Conservation (phyloP, 2,113 vertebrate species). For the Nanorana parkeri region DNA sequence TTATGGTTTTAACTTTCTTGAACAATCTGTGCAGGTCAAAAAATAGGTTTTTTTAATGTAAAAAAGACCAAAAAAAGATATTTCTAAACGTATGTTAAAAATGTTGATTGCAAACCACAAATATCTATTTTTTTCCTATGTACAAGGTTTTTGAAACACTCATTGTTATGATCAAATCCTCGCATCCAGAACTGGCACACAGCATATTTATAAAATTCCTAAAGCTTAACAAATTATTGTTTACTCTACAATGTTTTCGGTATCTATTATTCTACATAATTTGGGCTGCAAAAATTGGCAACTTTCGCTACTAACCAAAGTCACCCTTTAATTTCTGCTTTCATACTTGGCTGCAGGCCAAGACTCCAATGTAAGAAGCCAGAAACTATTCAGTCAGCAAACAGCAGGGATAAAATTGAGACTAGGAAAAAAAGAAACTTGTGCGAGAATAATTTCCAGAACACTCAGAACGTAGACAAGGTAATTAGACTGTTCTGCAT, state of each 20-base stretch:
- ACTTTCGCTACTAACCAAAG: neutral
- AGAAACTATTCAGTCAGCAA: constrained; percentile 27
- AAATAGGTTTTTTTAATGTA: no score
- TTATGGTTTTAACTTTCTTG: no score
- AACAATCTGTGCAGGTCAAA: no score
- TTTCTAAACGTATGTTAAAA: no score
- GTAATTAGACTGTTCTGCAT: no score
- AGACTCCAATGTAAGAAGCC: constrained; percentile 18
- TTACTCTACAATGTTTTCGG: constrained; percentile 28
- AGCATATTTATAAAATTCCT: constrained; percentile 1
- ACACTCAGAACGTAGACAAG: no score
- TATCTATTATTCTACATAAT: constrained; percentile 45
- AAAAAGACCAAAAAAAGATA: no score
- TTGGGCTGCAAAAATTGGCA: constrained; percentile 34
- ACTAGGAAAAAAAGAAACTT: constrained; percentile 3
- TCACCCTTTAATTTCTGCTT: constrained; percentile 42
- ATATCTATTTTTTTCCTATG: no score
- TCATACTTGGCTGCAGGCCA: constrained; percentile 29
- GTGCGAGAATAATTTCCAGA: no score
- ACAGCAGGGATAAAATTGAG: constrained; percentile 5
- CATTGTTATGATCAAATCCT: neutral
- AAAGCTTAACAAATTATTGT: constrained; percentile 47
- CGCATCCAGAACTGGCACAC: neutral
- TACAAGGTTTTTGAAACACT: neutral
- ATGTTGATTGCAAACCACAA: no score